Base-by-base conservation (phyloP, 2,888 invertebrate species). In the Pristionchus entomophagus region DNA sequence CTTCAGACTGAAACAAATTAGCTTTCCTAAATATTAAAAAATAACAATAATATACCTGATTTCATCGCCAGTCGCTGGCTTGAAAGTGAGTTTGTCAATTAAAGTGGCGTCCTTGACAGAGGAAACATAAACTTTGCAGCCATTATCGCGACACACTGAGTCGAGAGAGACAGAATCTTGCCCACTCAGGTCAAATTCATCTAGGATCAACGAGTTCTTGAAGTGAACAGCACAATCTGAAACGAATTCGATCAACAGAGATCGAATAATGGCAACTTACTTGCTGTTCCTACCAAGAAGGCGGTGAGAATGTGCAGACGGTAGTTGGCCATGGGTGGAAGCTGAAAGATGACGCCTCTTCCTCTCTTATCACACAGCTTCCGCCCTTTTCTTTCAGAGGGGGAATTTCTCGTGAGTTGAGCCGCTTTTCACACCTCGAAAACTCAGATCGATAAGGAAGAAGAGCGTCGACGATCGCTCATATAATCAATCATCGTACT, bases 341-440 rank as follows among this genome's bases (percentile, higher is more conserved):
- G 14, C 14, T 10, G 8, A 14, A 45, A 14, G 32, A 19, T 65
- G 65, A 65, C 65, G 65, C 65, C 35, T 19, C 19, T 12, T 38
- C 14, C 4, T n/a, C 29, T n/a, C 65, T 65, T 65, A 65, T 65
- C 65, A 35, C 35, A 35, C 17, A 65, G 65, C 65, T 35, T 65
- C 35, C 32, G 65, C 19, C 65, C 65, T 65, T 65, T 65, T n/a
- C n/a, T n/a, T 35, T 65, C 65, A 10, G 19, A 32, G 59, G n/a
- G 26, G 65, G 65, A 14, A 35, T 65, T 65, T 32, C 65, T 65
- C 65, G 19, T 19, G 32, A 12, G 35, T 8, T 65, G 14, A 65
- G 65, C 65, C 35, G 65, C 35, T 35, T 65, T 59, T 65, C 65
- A 65, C 65, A 65, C 65, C 65, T 65, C 35, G 65, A 35, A 35